Conservation (phyloP, 2,888 invertebrate species). For the Cybosia mesomella region DNA sequence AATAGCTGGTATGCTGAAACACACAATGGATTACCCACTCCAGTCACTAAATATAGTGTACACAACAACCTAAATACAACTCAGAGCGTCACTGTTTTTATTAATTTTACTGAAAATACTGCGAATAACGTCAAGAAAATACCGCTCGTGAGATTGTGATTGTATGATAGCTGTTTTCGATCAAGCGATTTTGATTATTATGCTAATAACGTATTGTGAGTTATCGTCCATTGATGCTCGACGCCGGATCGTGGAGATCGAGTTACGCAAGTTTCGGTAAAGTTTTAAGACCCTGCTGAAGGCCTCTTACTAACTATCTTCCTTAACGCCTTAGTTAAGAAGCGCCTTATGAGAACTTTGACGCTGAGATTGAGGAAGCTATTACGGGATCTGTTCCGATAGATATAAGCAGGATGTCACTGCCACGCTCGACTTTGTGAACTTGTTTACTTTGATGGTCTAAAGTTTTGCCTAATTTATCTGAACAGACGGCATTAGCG, state of each 20-base stretch:
- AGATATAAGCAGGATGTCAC: constrained; percentile 86
- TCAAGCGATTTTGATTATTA: constrained; percentile 72
- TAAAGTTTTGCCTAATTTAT: constrained; percentile 77
- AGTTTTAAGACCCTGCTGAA: constrained; percentile 85
- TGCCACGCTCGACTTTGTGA: constrained; percentile 83
- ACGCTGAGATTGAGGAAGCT: constrained; percentile 86
- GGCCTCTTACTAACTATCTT: constrained; percentile 85
- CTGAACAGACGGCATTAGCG: constrained; percentile 61
- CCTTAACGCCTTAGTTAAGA: constrained; percentile 86
- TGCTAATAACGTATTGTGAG: constrained; percentile 83
- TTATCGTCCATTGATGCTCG: constrained; percentile 75
- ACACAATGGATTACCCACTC: constrained; percentile 27
- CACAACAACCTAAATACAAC: not conserved
- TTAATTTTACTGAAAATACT: constrained; percentile 26
- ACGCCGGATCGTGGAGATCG: constrained; percentile 77
- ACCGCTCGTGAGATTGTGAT: constrained; percentile 24
- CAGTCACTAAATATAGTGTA: not conserved
- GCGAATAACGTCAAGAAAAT: constrained; percentile 29
- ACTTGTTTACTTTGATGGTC: constrained; percentile 84
- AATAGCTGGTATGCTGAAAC: constrained; percentile 45
- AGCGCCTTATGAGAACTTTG: constrained; percentile 86
- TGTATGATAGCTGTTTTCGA: constrained; percentile 38
- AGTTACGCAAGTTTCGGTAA: constrained; percentile 82
- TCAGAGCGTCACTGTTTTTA: constrained; percentile 16
- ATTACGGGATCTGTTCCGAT: constrained; percentile 84